Base-by-base conservation (phyloP, 2,888 invertebrate genomes). In the Galeruca laticollis region DNA sequence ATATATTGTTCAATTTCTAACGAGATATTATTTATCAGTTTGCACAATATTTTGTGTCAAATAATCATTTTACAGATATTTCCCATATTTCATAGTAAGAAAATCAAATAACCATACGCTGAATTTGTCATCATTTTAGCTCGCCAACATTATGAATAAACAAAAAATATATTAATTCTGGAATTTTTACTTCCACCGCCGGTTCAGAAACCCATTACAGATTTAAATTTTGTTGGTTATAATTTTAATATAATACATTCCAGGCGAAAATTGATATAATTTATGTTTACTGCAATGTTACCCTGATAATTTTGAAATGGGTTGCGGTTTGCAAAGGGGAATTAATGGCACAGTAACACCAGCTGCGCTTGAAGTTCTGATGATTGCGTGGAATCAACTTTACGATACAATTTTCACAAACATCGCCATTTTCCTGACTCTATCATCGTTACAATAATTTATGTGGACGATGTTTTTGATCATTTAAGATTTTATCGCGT, bases 291-390 rank as follows among this genome's bases (percentile, higher is more conserved):
- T 56, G 63, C 54, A 63, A 56, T 43, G 54, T 63, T 49, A 65
- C 35, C 49, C 65, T 59, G 65, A 65, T 65, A 65, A 65, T 65
- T 65, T 65, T 59, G 65, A 59, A 65, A 65, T 59, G 65, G 59
- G 54, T 59, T 66, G 66, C 66, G 66, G 66, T 66, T 51, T 60
- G 66, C 66, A 59, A 59, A 62, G 59, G 66, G 59, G 66, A 66
- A 66, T 60, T 66, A 66, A 66, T 66, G 65, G 65, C 63, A 56
- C 43, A 54, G 62, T 63, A 63, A 35, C 62, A 63, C 49, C 63
- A 63, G 63, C 63, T 63, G 63, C 21, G 63, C 63, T 37, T 63
- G 63, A 63, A 63, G 54, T 15, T 31, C 54, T 43, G 63, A 63
- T 63, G 54, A 63, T 63, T 63, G 49, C 63, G 54, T 54, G 51